A percentile compares a stretch with the other conserved stretches of the same genome.
These are phyloP conservation scores for Metaphire vulgaris DNA, from an alignment of 1,140 invertebrate genomes.

Conservation along the genomic window DNA sequence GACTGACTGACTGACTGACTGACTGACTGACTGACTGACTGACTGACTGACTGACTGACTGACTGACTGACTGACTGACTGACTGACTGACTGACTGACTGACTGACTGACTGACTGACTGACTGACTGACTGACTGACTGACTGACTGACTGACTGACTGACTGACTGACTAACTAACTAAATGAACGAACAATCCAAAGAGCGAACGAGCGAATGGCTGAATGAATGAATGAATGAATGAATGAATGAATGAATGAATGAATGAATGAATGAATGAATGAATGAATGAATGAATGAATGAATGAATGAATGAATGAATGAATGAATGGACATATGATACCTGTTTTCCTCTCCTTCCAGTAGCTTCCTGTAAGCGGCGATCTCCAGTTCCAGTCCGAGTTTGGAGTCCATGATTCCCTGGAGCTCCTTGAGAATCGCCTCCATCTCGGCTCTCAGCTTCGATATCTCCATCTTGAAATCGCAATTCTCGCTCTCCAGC, in stretches of 20 bases:
- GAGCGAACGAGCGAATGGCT: no score
- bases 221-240: slow-evolving; percentile 20
- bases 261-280: slow-evolving; percentile 24
- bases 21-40: slow-evolving; percentile 7
- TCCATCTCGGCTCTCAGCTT: slow-evolving; percentile 9
- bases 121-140: slow-evolving; percentile 7
- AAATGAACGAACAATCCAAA: no score
- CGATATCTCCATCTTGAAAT: slow-evolving; percentile 5
- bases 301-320: slow-evolving; percentile 23
- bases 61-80: slow-evolving; percentile 7
- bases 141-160: slow-evolving; percentile 7
- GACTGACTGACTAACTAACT: no score
- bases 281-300: slow-evolving; percentile 24
- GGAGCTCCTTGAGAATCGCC: slow-evolving; percentile 13
- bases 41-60: slow-evolving; percentile 7
- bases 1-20: slow-evolving; percentile 7
- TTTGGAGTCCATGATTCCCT: slow-evolving; percentile 20
- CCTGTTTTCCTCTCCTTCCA: slow-evolving; percentile 28
- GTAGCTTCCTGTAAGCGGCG: slow-evolving; percentile 26
- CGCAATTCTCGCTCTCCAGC: slow-evolving; percentile 6
- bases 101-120: slow-evolving; percentile 7
- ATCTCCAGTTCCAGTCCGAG: slow-evolving; percentile 24
- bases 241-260: slow-evolving; percentile 25
- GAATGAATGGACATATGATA: slow-evolving; percentile 14
- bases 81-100: slow-evolving; percentile 7